phyloP scores from a whole-genome alignment of 1,140 invertebrate genomes.

The Trichonephila clavipes region DNA sequence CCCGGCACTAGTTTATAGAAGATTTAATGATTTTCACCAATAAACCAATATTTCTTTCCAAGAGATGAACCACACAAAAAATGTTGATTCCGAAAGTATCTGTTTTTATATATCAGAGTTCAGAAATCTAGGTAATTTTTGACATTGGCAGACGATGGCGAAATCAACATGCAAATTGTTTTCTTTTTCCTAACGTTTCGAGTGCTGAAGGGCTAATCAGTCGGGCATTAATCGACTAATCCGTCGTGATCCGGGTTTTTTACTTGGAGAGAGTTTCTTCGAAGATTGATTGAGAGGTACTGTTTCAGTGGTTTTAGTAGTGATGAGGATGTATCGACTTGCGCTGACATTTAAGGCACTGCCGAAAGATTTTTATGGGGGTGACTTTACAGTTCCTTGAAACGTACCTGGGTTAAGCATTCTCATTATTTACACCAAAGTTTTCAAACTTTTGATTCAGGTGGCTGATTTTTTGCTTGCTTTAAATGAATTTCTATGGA shows the following conservation, averaged over 20 bases:
- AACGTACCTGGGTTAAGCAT: not conserved
- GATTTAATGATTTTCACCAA: not conserved
- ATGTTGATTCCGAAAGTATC: not conserved
- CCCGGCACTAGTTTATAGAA: not conserved
- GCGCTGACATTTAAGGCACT: constrained; percentile 29
- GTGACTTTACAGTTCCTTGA: not conserved
- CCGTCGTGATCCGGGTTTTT: constrained; percentile 25
- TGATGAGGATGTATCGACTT: constrained; percentile 20
- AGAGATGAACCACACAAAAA: not conserved
- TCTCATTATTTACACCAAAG: not conserved
- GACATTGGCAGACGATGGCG: not conserved
- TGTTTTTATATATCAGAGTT: not conserved
- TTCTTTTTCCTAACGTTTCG: not conserved
- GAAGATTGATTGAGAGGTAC: constrained; percentile 37
- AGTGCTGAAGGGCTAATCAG: constrained; percentile 17
- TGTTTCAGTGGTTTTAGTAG: constrained; percentile 34
- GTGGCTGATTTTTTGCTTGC: not conserved
- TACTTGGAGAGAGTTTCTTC: not conserved
- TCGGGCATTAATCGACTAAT: not conserved
- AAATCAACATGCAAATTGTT: not conserved
- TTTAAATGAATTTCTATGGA: not conserved
- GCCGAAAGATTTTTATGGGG: not conserved
- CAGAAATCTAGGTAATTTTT: not conserved
- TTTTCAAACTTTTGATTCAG: not conserved
- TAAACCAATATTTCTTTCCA: not conserved